phyloP scores from a whole-genome alignment of 2,888 invertebrate species.

The Diogma glabrata region DNA sequence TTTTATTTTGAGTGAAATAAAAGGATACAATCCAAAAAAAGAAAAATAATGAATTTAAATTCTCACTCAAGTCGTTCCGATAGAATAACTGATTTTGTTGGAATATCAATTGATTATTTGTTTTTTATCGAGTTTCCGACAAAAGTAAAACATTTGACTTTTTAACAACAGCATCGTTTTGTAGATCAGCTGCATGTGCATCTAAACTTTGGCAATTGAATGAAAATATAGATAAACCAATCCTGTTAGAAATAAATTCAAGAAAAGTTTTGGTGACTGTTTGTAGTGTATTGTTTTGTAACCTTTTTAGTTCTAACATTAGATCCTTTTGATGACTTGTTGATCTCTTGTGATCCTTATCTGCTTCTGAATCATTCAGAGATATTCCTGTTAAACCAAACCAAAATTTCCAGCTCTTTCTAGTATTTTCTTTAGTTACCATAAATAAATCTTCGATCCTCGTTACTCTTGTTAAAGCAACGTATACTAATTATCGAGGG shows the following conservation, averaged over 20 bases:
- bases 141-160: constrained; percentile 12
- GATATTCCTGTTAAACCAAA: constrained; percentile 16
- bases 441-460: constrained; percentile 13
- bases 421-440: constrained; percentile 12
- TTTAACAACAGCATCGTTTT: constrained; percentile 11
- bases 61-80: too few species aligned
- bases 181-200: constrained; percentile 9
- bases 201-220: constrained; percentile 12
- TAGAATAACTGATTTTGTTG: too few species aligned
- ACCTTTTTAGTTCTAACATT: constrained; percentile 3
- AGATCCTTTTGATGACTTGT: constrained; percentile 14
- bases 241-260: constrained; percentile 3
- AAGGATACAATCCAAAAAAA: too few species aligned
- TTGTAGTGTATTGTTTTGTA: constrained; percentile 11
- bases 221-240: constrained; percentile 8
- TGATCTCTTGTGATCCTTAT: constrained; percentile 17
- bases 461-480: constrained; percentile 11
- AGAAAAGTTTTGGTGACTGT: constrained; percentile 14
- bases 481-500: constrained; percentile 11
- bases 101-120: too few species aligned
- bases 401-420: constrained; percentile 14
- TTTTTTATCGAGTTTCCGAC: constrained; percentile 17
- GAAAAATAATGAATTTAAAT: too few species aligned
- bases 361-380: constrained; percentile 15
- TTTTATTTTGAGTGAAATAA: too few species aligned